Conservation (phyloP, 2,797 vertebrate genomes). For the Antrozous pallidus region DNA sequence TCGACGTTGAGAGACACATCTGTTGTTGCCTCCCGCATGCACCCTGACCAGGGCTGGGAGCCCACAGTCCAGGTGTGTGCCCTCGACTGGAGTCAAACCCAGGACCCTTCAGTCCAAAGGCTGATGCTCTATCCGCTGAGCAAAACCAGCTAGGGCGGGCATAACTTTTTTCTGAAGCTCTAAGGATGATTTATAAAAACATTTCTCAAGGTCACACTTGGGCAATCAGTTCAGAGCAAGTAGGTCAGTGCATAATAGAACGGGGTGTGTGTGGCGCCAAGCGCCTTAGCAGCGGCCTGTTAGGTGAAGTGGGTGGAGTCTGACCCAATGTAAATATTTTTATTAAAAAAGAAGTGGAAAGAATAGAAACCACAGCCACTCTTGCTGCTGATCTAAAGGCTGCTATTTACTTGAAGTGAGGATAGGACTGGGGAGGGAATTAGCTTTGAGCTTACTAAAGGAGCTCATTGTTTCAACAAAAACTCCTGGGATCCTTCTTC, state of each 20-base stretch:
- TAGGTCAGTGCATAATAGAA: not conserved
- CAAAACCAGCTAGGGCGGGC: not conserved
- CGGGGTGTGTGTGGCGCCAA: not conserved
- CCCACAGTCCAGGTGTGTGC: not conserved
- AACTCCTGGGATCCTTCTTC: not conserved
- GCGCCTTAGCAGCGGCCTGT: not conserved
- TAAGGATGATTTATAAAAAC: not conserved
- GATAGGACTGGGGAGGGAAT: not conserved
- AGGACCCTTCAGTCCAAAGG: not conserved
- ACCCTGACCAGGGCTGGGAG: not conserved
- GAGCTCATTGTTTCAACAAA: not conserved
- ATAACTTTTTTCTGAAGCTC: not conserved
- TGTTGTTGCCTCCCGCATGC: not conserved
- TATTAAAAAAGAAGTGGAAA: not conserved
- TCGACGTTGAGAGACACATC: not conserved
- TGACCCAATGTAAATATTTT: conserved; percentile 5
- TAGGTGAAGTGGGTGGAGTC: not conserved
- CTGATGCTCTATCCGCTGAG: not conserved
- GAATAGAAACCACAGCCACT: conserved; percentile 17
- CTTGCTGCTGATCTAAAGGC: not conserved
- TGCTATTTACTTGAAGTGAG: not conserved
- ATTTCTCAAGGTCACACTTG: not conserved
- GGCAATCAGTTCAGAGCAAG: not conserved
- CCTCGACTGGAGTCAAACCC: not conserved
- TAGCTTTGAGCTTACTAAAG: not conserved